These are phyloP conservation scores for Saccostrea glomerata DNA, from an alignment of 1,140 invertebrate species.

Conservation along the genomic window DNA sequence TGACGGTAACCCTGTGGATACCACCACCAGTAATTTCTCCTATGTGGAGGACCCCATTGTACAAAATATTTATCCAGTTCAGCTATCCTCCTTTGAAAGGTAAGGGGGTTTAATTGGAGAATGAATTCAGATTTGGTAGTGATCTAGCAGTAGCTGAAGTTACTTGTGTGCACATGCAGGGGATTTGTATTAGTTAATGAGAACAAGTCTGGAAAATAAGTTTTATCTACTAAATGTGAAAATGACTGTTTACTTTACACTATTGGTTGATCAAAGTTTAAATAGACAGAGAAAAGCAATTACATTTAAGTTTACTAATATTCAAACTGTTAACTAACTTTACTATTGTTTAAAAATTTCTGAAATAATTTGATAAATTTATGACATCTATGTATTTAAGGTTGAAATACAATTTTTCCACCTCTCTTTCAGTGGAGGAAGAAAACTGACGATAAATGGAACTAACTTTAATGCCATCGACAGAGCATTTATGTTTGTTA, in stretches of 20 bases:
- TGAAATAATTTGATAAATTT: not conserved
- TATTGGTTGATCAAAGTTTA: too few relatives aligned
- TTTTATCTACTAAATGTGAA: too few relatives aligned
- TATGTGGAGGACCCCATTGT: slow-evolving; percentile 64
- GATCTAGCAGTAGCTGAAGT: too few relatives aligned
- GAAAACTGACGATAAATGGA: slow-evolving; percentile 95
- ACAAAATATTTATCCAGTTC: not conserved
- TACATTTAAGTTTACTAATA: too few relatives aligned
- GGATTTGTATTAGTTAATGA: too few relatives aligned
- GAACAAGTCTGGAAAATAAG: too few relatives aligned
- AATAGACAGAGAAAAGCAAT: too few relatives aligned
- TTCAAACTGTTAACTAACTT: too few relatives aligned
- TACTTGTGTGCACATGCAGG: too few relatives aligned
- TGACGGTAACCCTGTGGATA: slow-evolving; percentile 46
- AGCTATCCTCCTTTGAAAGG: not conserved
- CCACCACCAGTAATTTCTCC: slow-evolving; percentile 49
- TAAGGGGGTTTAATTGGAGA: not conserved
- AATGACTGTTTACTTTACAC: too few relatives aligned
- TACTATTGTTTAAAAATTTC: too few relatives aligned
- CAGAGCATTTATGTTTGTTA: slow-evolving; percentile 65
- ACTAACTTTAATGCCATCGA: slow-evolving; percentile 93
- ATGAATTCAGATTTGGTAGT: too few relatives aligned
- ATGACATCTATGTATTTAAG: not conserved
- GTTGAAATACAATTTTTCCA: not conserved
- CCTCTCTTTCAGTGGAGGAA: slow-evolving; percentile 88